Percentiles rank a stretch among this genome's conserved stretches.
Evolutionary conservation across 1,140 invertebrate species (phyloP).

Genomic region (Neodiprion fabricii): DNA sequence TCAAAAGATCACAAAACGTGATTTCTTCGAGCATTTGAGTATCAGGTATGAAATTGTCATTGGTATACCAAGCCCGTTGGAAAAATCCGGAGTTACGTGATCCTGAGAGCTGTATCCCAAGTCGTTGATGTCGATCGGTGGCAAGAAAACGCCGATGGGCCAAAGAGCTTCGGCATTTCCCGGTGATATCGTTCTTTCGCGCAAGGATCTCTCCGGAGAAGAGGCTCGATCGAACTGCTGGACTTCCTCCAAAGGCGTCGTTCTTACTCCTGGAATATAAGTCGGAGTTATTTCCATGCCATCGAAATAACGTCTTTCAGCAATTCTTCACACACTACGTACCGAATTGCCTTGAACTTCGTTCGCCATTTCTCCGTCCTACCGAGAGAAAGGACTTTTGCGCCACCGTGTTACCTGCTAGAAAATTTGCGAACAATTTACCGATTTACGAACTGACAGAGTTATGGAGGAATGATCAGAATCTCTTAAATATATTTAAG

Average conservation of each 20-base stretch:
- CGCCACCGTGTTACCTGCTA: conserved; percentile 42
- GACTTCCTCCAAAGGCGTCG: background rate
- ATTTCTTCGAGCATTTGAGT: too few relatives aligned
- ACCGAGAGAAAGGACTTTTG: conserved; percentile 49
- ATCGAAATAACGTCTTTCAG: background rate
- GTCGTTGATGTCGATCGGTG: conserved; percentile 41
- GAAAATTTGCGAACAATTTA: conserved; percentile 17
- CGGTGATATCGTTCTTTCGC: background rate
- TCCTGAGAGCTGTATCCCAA: conserved; percentile 39
- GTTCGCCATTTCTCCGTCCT: conserved; percentile 34
- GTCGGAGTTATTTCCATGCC: background rate
- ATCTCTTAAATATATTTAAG: too few relatives aligned
- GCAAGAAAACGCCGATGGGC: conserved; percentile 46
- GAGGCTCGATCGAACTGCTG: background rate
- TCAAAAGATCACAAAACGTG: too few relatives aligned
- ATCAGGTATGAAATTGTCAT: too few relatives aligned
- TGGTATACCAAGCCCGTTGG: conserved; percentile 42
- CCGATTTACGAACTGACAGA: too few relatives aligned
- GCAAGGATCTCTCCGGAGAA: background rate
- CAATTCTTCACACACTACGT: conserved; percentile 2
- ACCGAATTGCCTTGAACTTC: conserved; percentile 30
- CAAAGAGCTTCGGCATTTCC: conserved; percentile 40
- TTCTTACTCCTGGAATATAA: background rate
- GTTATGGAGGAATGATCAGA: too few relatives aligned
- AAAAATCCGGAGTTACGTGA: conserved; percentile 42